Percentiles rank a stretch among this genome's conserved stretches.
phyloP scores from a whole-genome alignment of 2,113 vertebrate genomes.

The Dasyornis broadbenti region DNA sequence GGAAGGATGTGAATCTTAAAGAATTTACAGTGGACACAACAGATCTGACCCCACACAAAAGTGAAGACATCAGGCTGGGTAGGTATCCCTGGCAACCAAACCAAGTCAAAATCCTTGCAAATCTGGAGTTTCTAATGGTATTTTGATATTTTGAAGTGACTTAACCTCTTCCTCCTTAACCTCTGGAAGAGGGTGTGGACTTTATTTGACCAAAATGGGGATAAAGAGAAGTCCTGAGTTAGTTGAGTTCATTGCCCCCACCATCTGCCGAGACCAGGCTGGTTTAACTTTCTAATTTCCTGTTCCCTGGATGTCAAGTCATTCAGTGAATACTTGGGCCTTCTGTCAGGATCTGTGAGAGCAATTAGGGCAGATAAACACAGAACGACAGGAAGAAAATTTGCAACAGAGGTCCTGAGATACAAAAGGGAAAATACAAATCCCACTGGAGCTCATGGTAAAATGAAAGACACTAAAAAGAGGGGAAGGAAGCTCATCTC shows the following conservation, averaged over 20 bases:
- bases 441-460: not conserved
- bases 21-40: conserved; percentile 77
- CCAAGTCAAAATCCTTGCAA: not conserved
- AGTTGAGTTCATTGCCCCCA: not conserved
- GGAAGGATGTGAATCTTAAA: conserved; percentile 76
- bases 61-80: conserved; percentile 83
- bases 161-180: not conserved
- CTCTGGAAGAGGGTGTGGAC: not conserved
- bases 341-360: not conserved
- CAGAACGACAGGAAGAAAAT: not conserved
- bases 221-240: not conserved
- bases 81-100: not conserved
- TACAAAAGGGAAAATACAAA: not conserved
- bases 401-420: not conserved
- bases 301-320: not conserved
- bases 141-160: not conserved
- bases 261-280: not conserved
- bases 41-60: conserved; percentile 68
- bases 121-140: not conserved
- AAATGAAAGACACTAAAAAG: not conserved
- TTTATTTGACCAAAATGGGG: not conserved
- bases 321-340: not conserved
- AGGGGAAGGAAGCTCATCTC: not conserved
- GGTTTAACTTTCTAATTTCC: not conserved
- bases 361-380: not conserved